Percentiles rank a stretch among this genome's conserved stretches.
These are phyloP conservation scores for Melanerpes formicivorus DNA, from an alignment of 2,113 vertebrate species.

Conservation along the genomic window DNA sequence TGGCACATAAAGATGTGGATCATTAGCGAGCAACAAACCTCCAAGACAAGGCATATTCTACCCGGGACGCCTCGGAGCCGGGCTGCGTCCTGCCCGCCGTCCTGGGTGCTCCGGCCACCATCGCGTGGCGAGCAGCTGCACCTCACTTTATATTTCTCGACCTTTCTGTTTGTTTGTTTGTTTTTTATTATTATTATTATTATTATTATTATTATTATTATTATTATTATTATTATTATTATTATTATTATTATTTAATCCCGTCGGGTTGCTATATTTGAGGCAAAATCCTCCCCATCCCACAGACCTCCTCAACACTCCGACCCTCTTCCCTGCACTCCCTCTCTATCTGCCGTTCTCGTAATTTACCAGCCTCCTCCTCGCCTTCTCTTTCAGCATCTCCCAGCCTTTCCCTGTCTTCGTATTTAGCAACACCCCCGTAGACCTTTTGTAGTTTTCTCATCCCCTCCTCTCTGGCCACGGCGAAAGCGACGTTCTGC, in stretches of 20 bases:
- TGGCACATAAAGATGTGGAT: not conserved
- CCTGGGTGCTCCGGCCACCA: not conserved
- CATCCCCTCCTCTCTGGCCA: not conserved
- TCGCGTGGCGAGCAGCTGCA: not conserved
- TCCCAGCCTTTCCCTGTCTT: not conserved
- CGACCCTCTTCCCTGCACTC: not conserved
- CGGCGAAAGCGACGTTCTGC: not conserved
- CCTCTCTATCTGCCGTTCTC: not conserved
- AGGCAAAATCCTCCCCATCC: not conserved
- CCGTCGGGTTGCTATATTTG: not conserved
- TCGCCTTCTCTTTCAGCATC: not conserved
- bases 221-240: too few relatives aligned
- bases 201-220: too few relatives aligned
- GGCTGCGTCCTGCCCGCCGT: not conserved
- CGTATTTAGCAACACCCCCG: not conserved
- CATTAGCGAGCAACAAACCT: not conserved
- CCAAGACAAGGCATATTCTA: not conserved
- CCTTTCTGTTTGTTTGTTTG: accelerated
- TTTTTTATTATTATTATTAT: too few relatives aligned
- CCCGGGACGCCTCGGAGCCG: not conserved
- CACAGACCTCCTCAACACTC: not conserved
- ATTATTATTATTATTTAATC: too few relatives aligned
- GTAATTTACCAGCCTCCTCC: not conserved
- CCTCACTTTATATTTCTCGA: not conserved
- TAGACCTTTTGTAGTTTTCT: not conserved